A percentile compares a stretch with the other conserved stretches of the same genome.
phyloP scores from a whole-genome alignment of 1,140 invertebrate genomes.

The Elysia chlorotica region DNA sequence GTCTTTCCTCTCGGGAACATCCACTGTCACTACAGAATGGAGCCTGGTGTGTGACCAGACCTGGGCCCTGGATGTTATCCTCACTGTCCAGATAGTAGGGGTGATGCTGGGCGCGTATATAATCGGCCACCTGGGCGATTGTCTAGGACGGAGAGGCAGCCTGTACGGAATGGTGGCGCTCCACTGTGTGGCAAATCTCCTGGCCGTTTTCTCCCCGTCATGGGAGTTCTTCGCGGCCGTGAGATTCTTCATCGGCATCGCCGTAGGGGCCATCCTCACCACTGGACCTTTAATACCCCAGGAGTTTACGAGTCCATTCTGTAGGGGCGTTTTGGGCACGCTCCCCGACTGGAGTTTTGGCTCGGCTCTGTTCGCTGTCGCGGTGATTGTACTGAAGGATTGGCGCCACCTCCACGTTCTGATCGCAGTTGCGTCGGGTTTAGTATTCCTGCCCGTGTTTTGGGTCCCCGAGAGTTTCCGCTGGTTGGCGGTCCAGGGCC shows the following conservation, averaged over 20 bases:
- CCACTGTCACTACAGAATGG: constrained; percentile 18
- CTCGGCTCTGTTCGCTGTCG: neutral
- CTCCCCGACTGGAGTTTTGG: neutral
- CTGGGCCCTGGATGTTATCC: constrained; percentile 18
- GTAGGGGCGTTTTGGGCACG: neutral
- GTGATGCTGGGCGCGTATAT: constrained; percentile 24
- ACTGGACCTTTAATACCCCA: neutral
- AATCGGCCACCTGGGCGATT: constrained; percentile 25
- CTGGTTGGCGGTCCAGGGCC: neutral
- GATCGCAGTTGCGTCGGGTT: neutral
- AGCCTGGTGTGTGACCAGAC: constrained; percentile 24
- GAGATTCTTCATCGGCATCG: constrained; percentile 23
- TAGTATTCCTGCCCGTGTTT: neutral
- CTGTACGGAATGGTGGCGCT: constrained; percentile 11
- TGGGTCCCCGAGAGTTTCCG: neutral
- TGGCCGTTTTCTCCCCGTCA: constrained; percentile 1
- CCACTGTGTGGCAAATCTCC: neutral
- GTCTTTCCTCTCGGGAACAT: neutral
- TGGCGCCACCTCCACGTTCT: neutral
- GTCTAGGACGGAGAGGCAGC: constrained; percentile 22
- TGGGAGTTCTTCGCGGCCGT: constrained; percentile 28
- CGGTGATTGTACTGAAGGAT: neutral
- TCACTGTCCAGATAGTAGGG: constrained; percentile 29
- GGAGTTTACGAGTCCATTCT: neutral
- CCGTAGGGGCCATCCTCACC: neutral